Conservation (phyloP, 2,797 vertebrate species). For the Neosilurus mollespiculum region DNA sequence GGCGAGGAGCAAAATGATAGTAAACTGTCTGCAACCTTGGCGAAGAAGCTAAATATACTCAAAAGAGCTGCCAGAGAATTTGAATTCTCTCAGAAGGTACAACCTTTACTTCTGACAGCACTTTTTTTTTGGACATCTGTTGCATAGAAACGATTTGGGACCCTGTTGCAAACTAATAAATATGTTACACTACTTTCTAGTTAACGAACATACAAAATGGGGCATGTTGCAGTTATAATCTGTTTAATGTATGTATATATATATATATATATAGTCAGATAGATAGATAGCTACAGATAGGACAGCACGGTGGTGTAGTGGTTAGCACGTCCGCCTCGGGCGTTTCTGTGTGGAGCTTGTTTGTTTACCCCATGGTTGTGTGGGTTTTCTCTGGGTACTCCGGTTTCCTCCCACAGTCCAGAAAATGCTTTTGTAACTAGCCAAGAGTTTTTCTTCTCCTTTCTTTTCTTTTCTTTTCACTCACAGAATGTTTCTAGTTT, state of each 20-base stretch:
- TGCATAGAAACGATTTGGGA: neutral
- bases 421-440: neutral
- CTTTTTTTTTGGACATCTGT: neutral
- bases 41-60: slow-evolving; percentile 65
- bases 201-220: neutral
- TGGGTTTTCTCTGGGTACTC: too few relatives aligned
- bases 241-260: too few relatives aligned
- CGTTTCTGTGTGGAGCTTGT: too few relatives aligned
- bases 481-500: neutral
- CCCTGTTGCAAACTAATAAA: neutral
- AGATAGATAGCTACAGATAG: too few relatives aligned
- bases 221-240: too few relatives aligned
- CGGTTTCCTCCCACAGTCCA: too few relatives aligned
- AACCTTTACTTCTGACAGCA: neutral
- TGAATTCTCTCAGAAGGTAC: slow-evolving; percentile 69
- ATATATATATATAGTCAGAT: too few relatives aligned
- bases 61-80: slow-evolving; percentile 72
- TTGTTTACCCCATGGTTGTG: too few relatives aligned
- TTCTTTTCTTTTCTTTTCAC: too few relatives aligned
- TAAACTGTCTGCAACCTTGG: slow-evolving; percentile 15
- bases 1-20: slow-evolving; percentile 29
- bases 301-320: too few relatives aligned
- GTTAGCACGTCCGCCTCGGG: too few relatives aligned
- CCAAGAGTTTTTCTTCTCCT: neutral
- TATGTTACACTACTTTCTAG: neutral